These are phyloP conservation scores for Tapirus terrestris DNA, from an alignment of 2,113 vertebrate species.

Conservation along the genomic window DNA sequence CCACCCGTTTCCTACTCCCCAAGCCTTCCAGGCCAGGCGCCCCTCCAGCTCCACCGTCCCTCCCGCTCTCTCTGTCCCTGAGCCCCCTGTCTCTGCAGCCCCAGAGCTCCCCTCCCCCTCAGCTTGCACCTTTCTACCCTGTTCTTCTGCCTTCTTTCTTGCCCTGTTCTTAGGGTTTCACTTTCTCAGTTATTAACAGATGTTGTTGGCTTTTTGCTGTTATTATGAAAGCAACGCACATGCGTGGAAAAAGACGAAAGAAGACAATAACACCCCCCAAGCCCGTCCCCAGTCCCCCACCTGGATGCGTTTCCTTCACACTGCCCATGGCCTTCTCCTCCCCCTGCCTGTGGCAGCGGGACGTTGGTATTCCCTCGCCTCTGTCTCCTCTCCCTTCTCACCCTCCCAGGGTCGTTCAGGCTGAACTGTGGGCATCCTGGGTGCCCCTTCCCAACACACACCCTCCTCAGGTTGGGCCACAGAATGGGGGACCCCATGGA, in stretches of 20 bases:
- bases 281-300: background rate
- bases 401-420: background rate
- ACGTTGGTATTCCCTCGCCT: background rate
- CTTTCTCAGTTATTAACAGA: background rate
- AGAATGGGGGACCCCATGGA: background rate
- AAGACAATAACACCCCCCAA: background rate
- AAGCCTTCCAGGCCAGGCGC: no score
- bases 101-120: rapidly evolving
- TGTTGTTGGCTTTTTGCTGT: background rate
- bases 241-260: background rate
- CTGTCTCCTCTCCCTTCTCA: background rate
- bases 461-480: background rate
- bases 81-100: background rate
- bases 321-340: rapidly evolving
- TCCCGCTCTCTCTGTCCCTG: rapidly evolving
- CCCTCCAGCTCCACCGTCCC: rapidly evolving
- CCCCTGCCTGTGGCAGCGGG: background rate
- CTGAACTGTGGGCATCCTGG: background rate
- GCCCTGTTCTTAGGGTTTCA: background rate
- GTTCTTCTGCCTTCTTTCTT: background rate
- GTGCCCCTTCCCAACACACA: background rate
- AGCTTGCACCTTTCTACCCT: background rate
- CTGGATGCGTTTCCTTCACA: background rate
- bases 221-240: background rate
- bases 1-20: background rate